Base-by-base conservation (phyloP, 1,140 invertebrate genomes). In the Dendroctonus valens region DNA sequence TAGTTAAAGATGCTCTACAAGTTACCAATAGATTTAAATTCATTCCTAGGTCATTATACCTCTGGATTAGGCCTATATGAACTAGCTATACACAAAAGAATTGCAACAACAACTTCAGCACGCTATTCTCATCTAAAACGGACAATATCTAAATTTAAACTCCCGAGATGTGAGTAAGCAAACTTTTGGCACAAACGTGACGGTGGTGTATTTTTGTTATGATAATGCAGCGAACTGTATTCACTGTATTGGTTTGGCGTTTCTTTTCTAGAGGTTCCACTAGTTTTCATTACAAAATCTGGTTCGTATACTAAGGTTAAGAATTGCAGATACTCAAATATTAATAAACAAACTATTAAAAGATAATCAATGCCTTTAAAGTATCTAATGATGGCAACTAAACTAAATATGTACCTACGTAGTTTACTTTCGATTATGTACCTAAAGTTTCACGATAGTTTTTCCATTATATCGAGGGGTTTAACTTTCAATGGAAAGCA, bases 121-220 rank as follows among this genome's bases (percentile, higher is more conserved):
- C 8, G 42, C 46, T 52, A 61, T 50, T 61, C 50, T 61, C 7
- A 57, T 58, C 42, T 41, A 58, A 65, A 51, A 54, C 37, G 37
- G 51, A 51, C 50, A 41, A 63, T 54, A n/a, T 63, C 62, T 65
- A 65, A 57, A 65, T 65, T 65, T 65, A 65, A 65, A 65, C 62
- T 64, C 14, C 7, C 51, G 12, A 12, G 41, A 58, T 38, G 52
- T 61, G 48, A 59, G 51, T 40, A 41, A 46, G 53, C 46, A 65
- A 53, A 44, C 14, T 63, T 64, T 65, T 65, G 62, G 62, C 62
- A 65, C 62, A 51, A 61, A n/a, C 14, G 12, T 41, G 9, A 15
- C 5, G 11, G 8, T 44, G 7, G 46, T 15, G 14, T 50, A 40
- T 60, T 52, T 52, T 15, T 41, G 40, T 61, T 61, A 50, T 48